These are phyloP conservation scores for Leucoraja erinaceus DNA, from an alignment of 2,113 vertebrate genomes.

Conservation along the genomic window DNA sequence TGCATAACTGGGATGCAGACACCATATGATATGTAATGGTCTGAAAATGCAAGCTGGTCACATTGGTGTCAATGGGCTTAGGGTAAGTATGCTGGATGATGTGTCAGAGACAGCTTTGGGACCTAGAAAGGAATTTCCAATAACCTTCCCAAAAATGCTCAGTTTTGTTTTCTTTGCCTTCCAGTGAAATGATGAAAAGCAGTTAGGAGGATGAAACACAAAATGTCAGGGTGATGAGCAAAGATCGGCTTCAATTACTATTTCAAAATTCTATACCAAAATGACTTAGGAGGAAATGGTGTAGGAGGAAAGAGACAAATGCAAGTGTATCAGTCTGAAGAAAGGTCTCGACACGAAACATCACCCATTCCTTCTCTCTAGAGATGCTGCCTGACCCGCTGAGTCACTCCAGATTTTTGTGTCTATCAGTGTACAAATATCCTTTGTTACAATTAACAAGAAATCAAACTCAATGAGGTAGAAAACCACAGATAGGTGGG, in stretches of 20 bases:
- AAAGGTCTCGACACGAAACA: too few relatives aligned
- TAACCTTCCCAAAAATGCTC: neutral
- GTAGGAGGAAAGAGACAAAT: too few relatives aligned
- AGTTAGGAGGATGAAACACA: neutral
- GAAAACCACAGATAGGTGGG: neutral
- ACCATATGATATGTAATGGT: neutral
- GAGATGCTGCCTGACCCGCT: too few relatives aligned
- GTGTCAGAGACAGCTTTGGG: neutral
- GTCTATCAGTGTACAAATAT: neutral
- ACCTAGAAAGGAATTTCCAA: neutral
- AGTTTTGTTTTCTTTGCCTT: neutral
- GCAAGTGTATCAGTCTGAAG: too few relatives aligned
- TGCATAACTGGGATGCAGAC: neutral
- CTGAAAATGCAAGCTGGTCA: conserved; percentile 1
- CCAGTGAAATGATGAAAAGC: neutral
- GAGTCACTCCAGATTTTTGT: too few relatives aligned
- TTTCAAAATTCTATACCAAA: too few relatives aligned
- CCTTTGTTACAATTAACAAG: neutral
- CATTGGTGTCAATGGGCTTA: neutral
- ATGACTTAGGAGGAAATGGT: too few relatives aligned
- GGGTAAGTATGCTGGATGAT: neutral
- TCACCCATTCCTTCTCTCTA: too few relatives aligned
- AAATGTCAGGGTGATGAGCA: neutral
- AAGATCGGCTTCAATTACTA: neutral
- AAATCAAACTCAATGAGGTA: neutral